Percentiles rank a stretch among this genome's conserved stretches.
phyloP scores from a whole-genome alignment of 2,888 invertebrate species.

The Plagodis dolabraria region DNA sequence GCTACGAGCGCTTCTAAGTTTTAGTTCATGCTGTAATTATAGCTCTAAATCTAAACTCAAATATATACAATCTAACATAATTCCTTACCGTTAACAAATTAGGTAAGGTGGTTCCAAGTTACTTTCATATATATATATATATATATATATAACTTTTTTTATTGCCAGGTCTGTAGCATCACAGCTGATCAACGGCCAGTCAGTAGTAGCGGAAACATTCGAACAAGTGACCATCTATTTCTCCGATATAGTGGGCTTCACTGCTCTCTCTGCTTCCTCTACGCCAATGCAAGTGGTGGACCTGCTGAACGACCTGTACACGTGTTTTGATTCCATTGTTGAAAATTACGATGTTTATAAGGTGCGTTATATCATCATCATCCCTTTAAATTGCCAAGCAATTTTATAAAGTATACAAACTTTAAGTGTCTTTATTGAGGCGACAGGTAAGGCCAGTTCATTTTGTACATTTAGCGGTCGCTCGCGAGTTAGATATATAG shows the following conservation, averaged over 20 bases:
- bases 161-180: constrained; percentile 91
- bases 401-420: too few relatives aligned
- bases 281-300: constrained; percentile 97
- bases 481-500: too few relatives aligned
- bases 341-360: constrained; percentile 99
- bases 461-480: too few relatives aligned
- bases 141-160: neutral
- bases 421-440: too few relatives aligned
- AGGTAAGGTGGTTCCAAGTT: too few relatives aligned
- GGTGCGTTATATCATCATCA: constrained; percentile 77
- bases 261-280: constrained; percentile 94
- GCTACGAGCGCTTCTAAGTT: too few relatives aligned
- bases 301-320: constrained; percentile 98
- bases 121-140: too few relatives aligned
- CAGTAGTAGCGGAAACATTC: constrained; percentile 96
- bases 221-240: constrained; percentile 97
- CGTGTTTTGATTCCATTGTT: constrained; percentile 98
- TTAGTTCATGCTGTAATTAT: too few relatives aligned
- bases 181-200: constrained; percentile 94
- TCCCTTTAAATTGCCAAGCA: neutral
- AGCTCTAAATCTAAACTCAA: too few relatives aligned
- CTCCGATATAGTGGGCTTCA: constrained; percentile 96
- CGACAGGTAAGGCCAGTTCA: too few relatives aligned
- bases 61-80: too few relatives aligned
- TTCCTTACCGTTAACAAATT: too few relatives aligned